Percentiles rank a stretch among this genome's conserved stretches.
These are phyloP conservation scores for Bimastos eiseni DNA, from an alignment of 2,888 invertebrate genomes.

Conservation along the genomic window DNA sequence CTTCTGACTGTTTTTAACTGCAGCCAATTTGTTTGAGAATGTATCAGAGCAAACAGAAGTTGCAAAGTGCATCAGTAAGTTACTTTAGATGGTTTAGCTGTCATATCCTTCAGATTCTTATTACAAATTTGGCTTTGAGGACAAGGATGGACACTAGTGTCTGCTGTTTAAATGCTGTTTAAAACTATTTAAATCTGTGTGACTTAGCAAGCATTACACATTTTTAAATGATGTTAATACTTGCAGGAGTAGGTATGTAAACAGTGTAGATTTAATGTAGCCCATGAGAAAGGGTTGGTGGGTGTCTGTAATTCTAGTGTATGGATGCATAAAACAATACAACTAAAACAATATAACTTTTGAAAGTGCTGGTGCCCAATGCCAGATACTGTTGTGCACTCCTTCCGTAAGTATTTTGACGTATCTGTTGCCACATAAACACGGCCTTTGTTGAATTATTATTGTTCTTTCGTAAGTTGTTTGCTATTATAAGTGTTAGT, in stretches of 20 bases:
- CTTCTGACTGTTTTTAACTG: too few species aligned
- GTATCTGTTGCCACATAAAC: not conserved
- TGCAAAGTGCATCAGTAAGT: too few species aligned
- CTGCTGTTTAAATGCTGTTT: not conserved
- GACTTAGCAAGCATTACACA: not conserved
- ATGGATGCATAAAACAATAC: not conserved
- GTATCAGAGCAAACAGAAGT: not conserved
- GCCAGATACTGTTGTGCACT: not conserved
- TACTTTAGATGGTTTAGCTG: not conserved
- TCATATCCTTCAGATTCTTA: not conserved
- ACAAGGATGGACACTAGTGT: not conserved
- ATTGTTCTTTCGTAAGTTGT: not conserved
- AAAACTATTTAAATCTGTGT: constrained; percentile 13
- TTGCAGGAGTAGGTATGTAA: not conserved
- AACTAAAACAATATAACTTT: not conserved
- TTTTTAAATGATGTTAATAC: not conserved
- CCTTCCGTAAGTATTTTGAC: not conserved
- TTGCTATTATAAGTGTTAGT: not conserved
- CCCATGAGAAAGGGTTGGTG: not conserved
- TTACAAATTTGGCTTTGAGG: not conserved
- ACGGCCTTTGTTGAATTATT: not conserved
- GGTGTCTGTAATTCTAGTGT: not conserved
- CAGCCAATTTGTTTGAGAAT: not conserved
- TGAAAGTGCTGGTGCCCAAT: not conserved
- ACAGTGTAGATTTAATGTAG: too few species aligned